Base-by-base conservation (phyloP, 2,113 vertebrate species). In the Prietella phreatophila region DNA sequence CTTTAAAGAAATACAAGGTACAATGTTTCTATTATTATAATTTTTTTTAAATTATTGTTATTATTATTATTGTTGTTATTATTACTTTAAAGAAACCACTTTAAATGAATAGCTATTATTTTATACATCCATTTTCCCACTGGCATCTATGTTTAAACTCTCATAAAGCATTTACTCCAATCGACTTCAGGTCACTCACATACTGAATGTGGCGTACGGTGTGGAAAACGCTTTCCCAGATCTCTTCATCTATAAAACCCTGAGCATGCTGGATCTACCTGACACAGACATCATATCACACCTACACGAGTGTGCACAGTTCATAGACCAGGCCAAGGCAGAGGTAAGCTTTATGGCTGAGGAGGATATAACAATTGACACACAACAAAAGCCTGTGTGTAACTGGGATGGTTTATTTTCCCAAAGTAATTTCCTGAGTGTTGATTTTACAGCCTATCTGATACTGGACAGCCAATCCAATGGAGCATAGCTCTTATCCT, bases 131-230 rank as follows among this genome's bases (percentile, higher is more conserved):
- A 20, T 50, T 69, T 61, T 60, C 15, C n/a, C 53, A 11, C 11
- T 33, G 4, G 11, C 0, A 3, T 56, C 0, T 33, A 58, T 81
- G n/a, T 20, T 55, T 17, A 80, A 55, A 5, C 78, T 56, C 17
- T 81, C 19, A 55, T 80, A 4, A 56, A 80, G n/a, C 7, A 33
- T 80, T 81, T 63, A 20, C 67, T 87, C 47, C 80, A 89, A 79
- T 91, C 83, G 36, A 0, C 89, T 92, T 86, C 93, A 99, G 98
- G 97, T 99, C 91, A 97, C 98, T 85, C 98, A 99, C 42, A 92
- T 99, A 91, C 94, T 99, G 88, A 99, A 99, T 73, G 97, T 99
- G 85, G 98, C 97, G 0, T 98, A 96, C 0, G 97, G 98, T 90
- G 97, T 99, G 86, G 96, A 98, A 93, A 99, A 99, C 90, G 94